Conservation (phyloP, 2,888 invertebrate species). For the Argyresthia albistria region DNA sequence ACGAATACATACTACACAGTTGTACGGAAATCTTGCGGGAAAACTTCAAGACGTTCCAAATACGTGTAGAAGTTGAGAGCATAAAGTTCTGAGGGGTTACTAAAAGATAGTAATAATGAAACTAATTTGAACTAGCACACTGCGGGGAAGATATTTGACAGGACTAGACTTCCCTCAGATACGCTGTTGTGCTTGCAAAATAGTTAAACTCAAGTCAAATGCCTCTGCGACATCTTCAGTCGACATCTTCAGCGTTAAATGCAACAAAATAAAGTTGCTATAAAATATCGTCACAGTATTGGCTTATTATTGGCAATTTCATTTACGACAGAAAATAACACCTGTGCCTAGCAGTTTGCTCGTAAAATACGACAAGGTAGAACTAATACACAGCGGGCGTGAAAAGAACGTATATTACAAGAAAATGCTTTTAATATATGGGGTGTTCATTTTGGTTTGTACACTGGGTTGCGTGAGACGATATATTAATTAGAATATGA, state of each 20-base stretch:
- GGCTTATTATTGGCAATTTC: conserved; percentile 43
- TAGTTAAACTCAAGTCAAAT: too few relatives aligned
- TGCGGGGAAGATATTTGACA: too few relatives aligned
- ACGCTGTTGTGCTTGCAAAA: too few relatives aligned
- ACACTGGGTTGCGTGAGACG: too few relatives aligned
- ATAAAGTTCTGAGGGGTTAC: not conserved
- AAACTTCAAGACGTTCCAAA: not conserved
- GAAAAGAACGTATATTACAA: too few relatives aligned
- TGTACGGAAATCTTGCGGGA: conserved; percentile 2
- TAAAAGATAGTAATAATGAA: not conserved
- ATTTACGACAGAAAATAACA: conserved; percentile 45
- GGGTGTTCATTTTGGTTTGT: too few relatives aligned
- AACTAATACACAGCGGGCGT: too few relatives aligned
- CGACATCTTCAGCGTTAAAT: too few relatives aligned
- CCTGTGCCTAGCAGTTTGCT: conserved; percentile 35
- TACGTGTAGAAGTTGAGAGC: not conserved
- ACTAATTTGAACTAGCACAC: not conserved
- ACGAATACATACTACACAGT: conserved; percentile 26
- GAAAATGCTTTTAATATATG: too few relatives aligned
- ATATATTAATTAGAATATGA: too few relatives aligned
- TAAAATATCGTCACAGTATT: conserved; percentile 42
- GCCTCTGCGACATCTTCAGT: too few relatives aligned
- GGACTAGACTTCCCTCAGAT: too few relatives aligned
- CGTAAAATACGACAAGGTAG: conserved; percentile 30
- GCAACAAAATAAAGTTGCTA: conserved; percentile 15